Evolutionary conservation across 2,113 vertebrate genomes (phyloP), one percentile per base, ranked within the genome.

Genomic region (Thamnophis sirtalis): DNA sequence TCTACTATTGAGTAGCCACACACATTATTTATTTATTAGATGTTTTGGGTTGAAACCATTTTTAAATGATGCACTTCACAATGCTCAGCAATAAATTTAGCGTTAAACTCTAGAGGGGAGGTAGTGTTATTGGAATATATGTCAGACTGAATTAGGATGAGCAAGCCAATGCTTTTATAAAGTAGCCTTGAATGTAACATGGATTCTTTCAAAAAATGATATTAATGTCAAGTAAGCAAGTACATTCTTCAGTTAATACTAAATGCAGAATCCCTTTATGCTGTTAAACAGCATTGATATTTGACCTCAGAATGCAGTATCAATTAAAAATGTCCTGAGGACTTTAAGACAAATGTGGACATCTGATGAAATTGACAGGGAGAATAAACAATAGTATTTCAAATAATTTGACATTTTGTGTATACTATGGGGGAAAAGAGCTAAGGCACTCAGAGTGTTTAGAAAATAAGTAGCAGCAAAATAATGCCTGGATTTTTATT

Each of bases 1-100:
- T 97, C 97, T 98, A 97, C 97, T 97, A 97, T 97, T 97, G 97
- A 98, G 97, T 98, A 98, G 97, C 97, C 97, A 95, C 96, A 97
- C 95, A 96, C 98, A 98, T 99, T 98, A 98, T 98, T 99, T 99
- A 99, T 99, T 98, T 98, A 99, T 98, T 98, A 97, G 98, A 98
- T 98, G 98, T 98, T 98, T 98, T 98, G 97, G 98, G 98, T 98
- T 98, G 97, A 98, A 98, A 98, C 98, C 98, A 97, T 98, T 98
- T 98, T 98, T 98, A 97, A 98, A 97, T 97, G 98, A 98, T 98
- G 97, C 97, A 98, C 98, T 98, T 98, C 98, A 97, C 97, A 98
- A 98, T 97, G 97, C 97, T 97, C 92, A 95, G 97, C 97, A 96
- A 98, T 98, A 98, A 98, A 98, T 98, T 98, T 96, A 96, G 96